Evolutionary conservation across 2,888 invertebrate species (phyloP).

Genomic region (Monoplex corrugatus): DNA sequence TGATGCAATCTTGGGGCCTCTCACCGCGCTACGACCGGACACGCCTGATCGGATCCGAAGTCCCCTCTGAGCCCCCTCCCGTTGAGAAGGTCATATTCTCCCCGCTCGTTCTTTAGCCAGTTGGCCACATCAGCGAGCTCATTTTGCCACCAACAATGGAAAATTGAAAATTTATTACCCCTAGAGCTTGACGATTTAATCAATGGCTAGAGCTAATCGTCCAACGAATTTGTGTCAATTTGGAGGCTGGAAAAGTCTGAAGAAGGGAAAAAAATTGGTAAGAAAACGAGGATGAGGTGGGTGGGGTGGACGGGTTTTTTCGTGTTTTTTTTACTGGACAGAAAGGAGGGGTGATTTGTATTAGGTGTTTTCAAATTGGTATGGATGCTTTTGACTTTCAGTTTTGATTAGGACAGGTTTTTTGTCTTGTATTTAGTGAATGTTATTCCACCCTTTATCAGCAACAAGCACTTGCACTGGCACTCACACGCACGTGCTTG

Average conservation of each 20-base stretch:
- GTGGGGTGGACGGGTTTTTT: not conserved
- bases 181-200: not conserved
- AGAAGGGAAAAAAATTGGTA: not conserved
- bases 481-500: constrained; percentile 19
- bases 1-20: constrained; percentile 46
- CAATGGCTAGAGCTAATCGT: constrained; percentile 2
- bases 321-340: too few species aligned
- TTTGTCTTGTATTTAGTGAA: too few species aligned
- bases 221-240: constrained; percentile 15
- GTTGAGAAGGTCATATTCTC: not conserved
- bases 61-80: not conserved
- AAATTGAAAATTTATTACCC: constrained; percentile 43
- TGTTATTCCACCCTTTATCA: not conserved
- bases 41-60: not conserved
- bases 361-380: not conserved
- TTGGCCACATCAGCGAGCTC: constrained; percentile 15
- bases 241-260: not conserved
- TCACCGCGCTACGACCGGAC: constrained; percentile 15
- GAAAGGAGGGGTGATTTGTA: not conserved
- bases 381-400: not conserved
- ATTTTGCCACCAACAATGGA: constrained; percentile 28
- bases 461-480: not conserved
- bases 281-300: not conserved
- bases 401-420: too few species aligned
- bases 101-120: not conserved